Base-by-base conservation (phyloP, 2,888 invertebrate genomes). In the Drosophila cracens region DNA sequence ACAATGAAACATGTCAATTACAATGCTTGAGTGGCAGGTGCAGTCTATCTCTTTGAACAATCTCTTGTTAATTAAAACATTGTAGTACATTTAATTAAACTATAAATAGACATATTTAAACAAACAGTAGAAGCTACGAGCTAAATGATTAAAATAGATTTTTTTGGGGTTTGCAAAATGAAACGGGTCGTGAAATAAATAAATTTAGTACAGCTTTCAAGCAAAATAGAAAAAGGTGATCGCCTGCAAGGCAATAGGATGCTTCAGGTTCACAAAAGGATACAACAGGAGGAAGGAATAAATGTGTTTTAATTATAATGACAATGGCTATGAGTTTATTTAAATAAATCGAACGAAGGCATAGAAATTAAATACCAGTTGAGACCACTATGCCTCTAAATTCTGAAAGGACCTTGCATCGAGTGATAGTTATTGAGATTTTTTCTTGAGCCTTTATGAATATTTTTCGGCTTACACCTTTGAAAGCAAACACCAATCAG, bases 111-210 rank as follows among this genome's bases (percentile, higher is more conserved):
- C 27, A 34, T 18, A 40, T 38, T 31, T 51, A 36, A 62, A 54
- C 51, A 76, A 62, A 65, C 38, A 60, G 13, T 59, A 56, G 61
- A 66, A 71, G 69, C 48, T 64, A 53, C 36, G 74, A 69, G 74
- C 74, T 75, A 61, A 60, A 61, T 51, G 36, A 52, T 27, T 73
- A 66, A 31, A 74, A 74, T 74, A 74, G 74, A 74, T 27, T 48
- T 62, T 62, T 73, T 68, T 59, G 74, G 74, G 74, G 67, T 72
- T 59, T 54, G 38, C 43, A 6, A 31, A 16, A 16, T 25, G 46
- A 72, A 67, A 70, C 61, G 59, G 71, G 48, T 56, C 60, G 60
- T 33, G 52, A 49, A 61, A 56, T 33, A 59, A 21, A 57, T 21
- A 40, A 43, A 43, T 21, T 31, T 31, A 43, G 57, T 43, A 43